Evolutionary conservation across 2,797 vertebrate species (phyloP), one percentile per base, ranked within the genome.

Genomic region (Anniella stebbinsi): DNA sequence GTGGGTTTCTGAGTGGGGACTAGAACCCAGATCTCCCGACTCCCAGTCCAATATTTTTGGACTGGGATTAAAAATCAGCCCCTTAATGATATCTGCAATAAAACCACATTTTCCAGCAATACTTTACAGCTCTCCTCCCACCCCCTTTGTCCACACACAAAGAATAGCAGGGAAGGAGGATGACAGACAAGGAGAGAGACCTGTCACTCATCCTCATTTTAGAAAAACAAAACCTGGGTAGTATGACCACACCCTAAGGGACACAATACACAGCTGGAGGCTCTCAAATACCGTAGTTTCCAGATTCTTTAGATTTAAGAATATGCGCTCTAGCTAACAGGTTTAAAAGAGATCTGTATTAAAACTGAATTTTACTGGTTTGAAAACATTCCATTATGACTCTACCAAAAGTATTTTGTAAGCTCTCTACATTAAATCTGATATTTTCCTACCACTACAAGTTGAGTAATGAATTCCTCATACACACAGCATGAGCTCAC

Each of bases 331-430:
- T 63, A 87, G 66, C 41, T 36, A 75, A 63, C 54, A 51, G 38
- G 54, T 83, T 63, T 48, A 60, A 75, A 60, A 28, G 70, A n/a
- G 51, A 54, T 54, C 25, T 54, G 25, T 72, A 80, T 67, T 80
- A 69, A 84, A 60, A 51, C 15, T 51, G 67, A 36, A 91, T 92
- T 94, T 96, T 96, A 92, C 93, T 92, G 91, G 90, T 94, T 86
- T 84, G 92, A 94, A 90, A 93, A 23, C 88, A 84, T 91, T 95
- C 94, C 94, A 93, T 95, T 95, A 76, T 81, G 87, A 89, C 87
- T 95, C 89, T 17, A 93, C 89, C 92, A 89, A 94, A 95, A 95
- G 94, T n/a, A 94, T 96, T 96, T 57, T 96, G 93, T 95, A 91
- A 93, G 92, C 69, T 94, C 66, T 67, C 84, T 87, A 45, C 83